A percentile compares a stretch with the other conserved stretches of the same genome.
Conservation (phyloP, 2,797 vertebrate species). For the Argentina silus region DNA sequence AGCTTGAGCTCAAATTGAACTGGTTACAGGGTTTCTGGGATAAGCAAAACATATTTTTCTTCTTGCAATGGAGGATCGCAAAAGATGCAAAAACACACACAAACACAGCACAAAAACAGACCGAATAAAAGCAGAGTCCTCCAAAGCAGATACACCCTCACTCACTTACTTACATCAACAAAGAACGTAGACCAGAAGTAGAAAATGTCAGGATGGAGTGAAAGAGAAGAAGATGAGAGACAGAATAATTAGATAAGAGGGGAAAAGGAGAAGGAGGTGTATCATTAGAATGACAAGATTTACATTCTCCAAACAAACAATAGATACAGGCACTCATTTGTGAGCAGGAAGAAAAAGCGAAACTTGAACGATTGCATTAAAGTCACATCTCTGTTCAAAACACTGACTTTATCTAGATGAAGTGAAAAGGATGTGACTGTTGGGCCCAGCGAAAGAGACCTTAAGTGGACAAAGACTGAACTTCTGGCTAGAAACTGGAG, state of each 20-base stretch:
- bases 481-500: constrained; percentile 66
- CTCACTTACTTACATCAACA: constrained; percentile 49
- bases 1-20: neutral
- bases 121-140: constrained; percentile 76
- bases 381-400: constrained; percentile 49
- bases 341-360: constrained; percentile 37
- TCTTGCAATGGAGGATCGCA: neutral
- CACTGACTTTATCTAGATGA: constrained; percentile 49
- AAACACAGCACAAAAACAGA: constrained; percentile 47
- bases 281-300: constrained; percentile 50
- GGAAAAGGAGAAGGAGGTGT: constrained; percentile 44
- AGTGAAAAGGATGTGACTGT: constrained; percentile 39
- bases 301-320: constrained; percentile 34
- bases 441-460: constrained; percentile 38
- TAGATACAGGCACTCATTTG: constrained; percentile 54
- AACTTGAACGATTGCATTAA: constrained; percentile 47
- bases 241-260: constrained; percentile 13
- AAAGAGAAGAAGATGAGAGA: constrained; percentile 37
- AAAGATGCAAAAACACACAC: neutral
- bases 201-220: constrained; percentile 24
- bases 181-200: constrained; percentile 25
- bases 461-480: constrained; percentile 65
- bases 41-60: neutral
- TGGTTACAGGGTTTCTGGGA: too few relatives aligned
- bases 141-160: constrained; percentile 29